Evolutionary conservation across 2,888 invertebrate species (phyloP), one percentile per base, ranked within the genome.

Genomic region (Polydrusus pterygomalis): DNA sequence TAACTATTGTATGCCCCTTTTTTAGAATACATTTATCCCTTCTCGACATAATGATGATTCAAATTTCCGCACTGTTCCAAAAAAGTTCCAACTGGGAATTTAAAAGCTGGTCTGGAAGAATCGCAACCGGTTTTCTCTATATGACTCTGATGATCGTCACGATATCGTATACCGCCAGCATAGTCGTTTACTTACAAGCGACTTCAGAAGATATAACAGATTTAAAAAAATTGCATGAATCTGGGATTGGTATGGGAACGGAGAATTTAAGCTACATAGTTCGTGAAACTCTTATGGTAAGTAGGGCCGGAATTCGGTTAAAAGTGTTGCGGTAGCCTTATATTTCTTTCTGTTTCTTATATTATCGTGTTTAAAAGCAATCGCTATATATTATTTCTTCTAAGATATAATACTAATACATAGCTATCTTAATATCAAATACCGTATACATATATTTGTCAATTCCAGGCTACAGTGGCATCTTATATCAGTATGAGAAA

Each of bases 41-140:
- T 0, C 38, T 58, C 1, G 69, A 69, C n/a, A 43, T 68, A n/a
- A 69, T 69, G 11, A 69, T 69, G 69, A 43, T 69, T 15, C 69
- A 69, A 38, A 11, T 49, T n/a, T 69, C 69, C 6, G 56, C 69
- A 43, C 40, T 56, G 25, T 20, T 69, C 8, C 45, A 40, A 58
- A 69, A 69, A 40, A 69, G 69, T 18, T 56, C 30, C 2, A 20
- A 69, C 20, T 43, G 43, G 15, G 69, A 69, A 13, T 56, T 13
- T 25, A 43, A 34, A 34, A 38, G 45, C 11, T 40, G 15, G 20
- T 69, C 69, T 8, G 54, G 54, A 13, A 54, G 54, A 40, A 69
- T 69, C 18, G 69, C 69, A 25, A 56, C 38, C n/a, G 69, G 56
- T 1, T 54, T 49, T 20, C 40, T 69, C 25, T 69, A 69, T 15